Percentiles rank a stretch among this genome's conserved stretches.
phyloP scores from a whole-genome alignment of 2,888 invertebrate species.

The Hypolimnas misippus region DNA sequence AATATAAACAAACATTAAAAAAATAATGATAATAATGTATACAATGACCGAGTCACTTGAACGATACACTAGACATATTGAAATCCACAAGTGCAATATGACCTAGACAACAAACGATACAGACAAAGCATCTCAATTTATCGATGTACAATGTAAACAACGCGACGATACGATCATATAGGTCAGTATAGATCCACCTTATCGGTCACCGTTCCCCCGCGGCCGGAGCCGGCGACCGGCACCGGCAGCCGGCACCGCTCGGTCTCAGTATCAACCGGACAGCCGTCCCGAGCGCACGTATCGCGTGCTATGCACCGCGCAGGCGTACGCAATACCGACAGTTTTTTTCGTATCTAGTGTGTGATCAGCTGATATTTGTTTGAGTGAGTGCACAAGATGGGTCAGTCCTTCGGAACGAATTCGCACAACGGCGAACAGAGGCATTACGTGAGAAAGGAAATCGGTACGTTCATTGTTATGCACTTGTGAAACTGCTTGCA shows the following conservation, averaged over 20 bases:
- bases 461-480: constrained; percentile 59
- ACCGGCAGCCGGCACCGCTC: constrained; percentile 23
- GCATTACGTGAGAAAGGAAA: constrained; percentile 76
- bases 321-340: constrained; percentile 54
- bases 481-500: constrained; percentile 21
- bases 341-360: constrained; percentile 36
- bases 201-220: constrained; percentile 51
- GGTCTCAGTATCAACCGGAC: constrained; percentile 44
- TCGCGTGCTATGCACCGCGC: constrained; percentile 53
- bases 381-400: constrained; percentile 69
- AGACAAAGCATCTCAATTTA: constrained; percentile 25
- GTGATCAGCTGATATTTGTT: constrained; percentile 62
- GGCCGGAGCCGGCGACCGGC: constrained; percentile 21
- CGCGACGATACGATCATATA: constrained; percentile 39
- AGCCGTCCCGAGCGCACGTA: constrained; percentile 43
- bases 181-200: constrained; percentile 47
- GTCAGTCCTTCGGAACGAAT: constrained; percentile 79
- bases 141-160: constrained; percentile 40
- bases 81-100: not conserved
- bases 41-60: not conserved
- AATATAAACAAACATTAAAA: no score
- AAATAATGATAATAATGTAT: not conserved
- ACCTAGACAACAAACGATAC: constrained; percentile 23
- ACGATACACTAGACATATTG: not conserved
- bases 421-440: constrained; percentile 75